These are phyloP conservation scores for Pangasianodon gigas DNA, from an alignment of 2,113 vertebrate species.

Conservation along the genomic window DNA sequence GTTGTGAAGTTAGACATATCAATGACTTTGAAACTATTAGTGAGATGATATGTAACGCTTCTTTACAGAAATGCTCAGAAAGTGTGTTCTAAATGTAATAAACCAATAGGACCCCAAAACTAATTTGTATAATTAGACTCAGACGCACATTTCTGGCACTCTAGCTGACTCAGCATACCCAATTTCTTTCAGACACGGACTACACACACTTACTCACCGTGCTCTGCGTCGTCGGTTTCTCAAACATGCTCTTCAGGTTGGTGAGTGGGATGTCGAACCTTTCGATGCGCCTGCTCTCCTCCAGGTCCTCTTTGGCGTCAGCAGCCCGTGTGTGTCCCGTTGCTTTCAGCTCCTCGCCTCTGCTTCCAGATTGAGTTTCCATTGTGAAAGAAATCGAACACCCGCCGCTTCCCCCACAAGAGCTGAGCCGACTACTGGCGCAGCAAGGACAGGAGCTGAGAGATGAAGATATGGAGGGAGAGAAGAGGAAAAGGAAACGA, in stretches of 20 bases:
- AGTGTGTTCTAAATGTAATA: not conserved
- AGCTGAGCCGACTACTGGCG: slow-evolving; percentile 59
- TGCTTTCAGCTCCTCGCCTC: slow-evolving; percentile 64
- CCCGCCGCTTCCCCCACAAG: slow-evolving; percentile 42
- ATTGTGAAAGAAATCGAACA: slow-evolving; percentile 74
- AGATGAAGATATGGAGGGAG: slow-evolving; percentile 32
- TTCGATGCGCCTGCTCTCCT: slow-evolving; percentile 69
- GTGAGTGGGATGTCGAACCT: slow-evolving; percentile 74
- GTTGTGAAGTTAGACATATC: not conserved
- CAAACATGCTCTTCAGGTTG: slow-evolving; percentile 78
- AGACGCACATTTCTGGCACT: not conserved
- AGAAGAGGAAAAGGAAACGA: not conserved
- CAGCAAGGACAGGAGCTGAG: slow-evolving; percentile 30
- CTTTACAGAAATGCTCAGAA: not conserved
- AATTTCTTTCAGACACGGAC: slow-evolving; percentile 13
- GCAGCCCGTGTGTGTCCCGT: slow-evolving; percentile 60
- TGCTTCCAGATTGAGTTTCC: slow-evolving; percentile 81
- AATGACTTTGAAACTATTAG: too few species aligned
- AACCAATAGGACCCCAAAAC: not conserved
- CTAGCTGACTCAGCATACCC: not conserved
- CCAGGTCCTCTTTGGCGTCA: slow-evolving; percentile 68
- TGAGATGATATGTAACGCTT: not conserved
- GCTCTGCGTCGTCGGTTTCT: slow-evolving; percentile 61
- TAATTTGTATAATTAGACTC: not conserved
- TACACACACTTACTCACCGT: slow-evolving; percentile 62